phyloP scores from a whole-genome alignment of 2,113 vertebrate genomes.

The Hystrix brachyura region DNA sequence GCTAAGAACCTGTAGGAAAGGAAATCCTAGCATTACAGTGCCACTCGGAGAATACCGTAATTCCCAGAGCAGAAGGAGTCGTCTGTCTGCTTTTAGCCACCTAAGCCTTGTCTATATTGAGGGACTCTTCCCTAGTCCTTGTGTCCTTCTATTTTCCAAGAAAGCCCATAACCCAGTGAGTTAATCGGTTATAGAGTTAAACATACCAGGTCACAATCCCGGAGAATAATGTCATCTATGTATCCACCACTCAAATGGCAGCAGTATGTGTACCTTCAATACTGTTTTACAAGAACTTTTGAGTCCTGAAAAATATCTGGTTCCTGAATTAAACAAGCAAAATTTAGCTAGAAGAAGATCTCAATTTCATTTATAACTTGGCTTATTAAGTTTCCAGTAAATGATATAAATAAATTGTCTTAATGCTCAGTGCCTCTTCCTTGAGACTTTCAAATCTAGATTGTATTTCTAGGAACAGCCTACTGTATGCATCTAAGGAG shows the following conservation, averaged over 20 bases:
- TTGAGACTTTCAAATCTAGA: neutral
- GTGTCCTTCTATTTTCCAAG: constrained; percentile 20
- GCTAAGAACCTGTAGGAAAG: neutral
- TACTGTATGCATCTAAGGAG: neutral
- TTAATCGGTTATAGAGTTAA: constrained; percentile 5
- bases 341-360: neutral
- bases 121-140: neutral
- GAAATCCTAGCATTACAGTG: neutral
- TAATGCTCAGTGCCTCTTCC: neutral
- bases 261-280: neutral
- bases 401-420: neutral
- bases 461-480: constrained; percentile 60
- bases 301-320: neutral
- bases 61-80: neutral
- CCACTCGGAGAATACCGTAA: neutral
- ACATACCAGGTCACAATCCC: neutral
- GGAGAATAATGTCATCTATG: neutral
- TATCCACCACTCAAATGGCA: neutral
- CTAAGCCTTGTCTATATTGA: neutral
- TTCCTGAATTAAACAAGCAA: constrained; percentile 30
- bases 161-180: neutral
- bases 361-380: constrained; percentile 35
- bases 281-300: neutral
- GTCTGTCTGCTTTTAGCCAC: neutral
- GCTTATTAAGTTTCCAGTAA: neutral